Conservation (phyloP, 2,113 vertebrate genomes). For the Phylloscopus trochiloides region DNA sequence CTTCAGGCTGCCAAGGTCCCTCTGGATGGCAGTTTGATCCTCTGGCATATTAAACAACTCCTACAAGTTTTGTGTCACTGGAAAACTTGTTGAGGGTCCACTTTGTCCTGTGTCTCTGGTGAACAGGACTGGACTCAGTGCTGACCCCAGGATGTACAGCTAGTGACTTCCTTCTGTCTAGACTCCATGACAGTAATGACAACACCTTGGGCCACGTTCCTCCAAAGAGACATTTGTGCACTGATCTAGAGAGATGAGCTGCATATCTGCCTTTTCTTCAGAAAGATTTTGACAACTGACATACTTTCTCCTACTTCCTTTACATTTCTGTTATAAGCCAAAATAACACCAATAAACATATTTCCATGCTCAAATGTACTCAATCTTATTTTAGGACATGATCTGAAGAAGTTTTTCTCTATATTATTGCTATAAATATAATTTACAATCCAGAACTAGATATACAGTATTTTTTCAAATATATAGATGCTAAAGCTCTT, state of each 20-base stretch:
- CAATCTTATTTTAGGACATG: neutral
- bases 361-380: neutral
- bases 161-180: neutral
- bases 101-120: neutral
- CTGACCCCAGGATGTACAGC: rapidly evolving
- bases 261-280: neutral
- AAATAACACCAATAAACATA: neutral
- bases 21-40: neutral
- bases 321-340: neutral
- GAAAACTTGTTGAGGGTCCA: neutral
- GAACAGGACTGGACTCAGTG: neutral
- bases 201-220: neutral
- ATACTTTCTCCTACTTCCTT: neutral
- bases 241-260: neutral
- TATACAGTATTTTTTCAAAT: neutral
- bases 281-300: neutral
- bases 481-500: neutral
- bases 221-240: neutral
- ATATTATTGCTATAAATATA: neutral
- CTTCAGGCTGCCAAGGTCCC: neutral
- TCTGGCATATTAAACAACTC: neutral
- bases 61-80: neutral
- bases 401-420: neutral
- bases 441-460: neutral
- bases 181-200: no score